phyloP scores from a whole-genome alignment of 2,113 vertebrate genomes.

The Falco punctatus region DNA sequence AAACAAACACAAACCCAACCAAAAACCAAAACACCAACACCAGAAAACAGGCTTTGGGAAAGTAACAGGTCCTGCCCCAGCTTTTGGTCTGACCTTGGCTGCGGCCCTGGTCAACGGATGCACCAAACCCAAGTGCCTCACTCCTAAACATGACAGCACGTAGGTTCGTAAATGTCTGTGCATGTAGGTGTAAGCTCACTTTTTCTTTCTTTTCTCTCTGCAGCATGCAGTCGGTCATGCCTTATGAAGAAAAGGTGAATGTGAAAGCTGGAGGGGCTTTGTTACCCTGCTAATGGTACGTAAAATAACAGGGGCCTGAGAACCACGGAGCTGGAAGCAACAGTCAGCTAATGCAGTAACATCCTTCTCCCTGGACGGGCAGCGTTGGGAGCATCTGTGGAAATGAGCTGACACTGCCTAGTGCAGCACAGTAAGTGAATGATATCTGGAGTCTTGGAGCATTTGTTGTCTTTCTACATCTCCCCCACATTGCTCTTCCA shows the following conservation, averaged over 20 bases:
- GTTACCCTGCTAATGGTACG: background rate
- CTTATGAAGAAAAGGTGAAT: background rate
- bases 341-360: background rate
- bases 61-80: background rate
- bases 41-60: background rate
- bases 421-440: background rate
- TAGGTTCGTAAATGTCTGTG: background rate
- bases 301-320: background rate
- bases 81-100: background rate
- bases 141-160: background rate
- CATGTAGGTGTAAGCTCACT: background rate
- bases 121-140: background rate
- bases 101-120: background rate
- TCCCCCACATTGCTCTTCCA: background rate
- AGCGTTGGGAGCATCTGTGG: background rate
- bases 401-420: background rate
- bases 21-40: no score
- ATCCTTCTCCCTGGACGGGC: background rate
- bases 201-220: background rate
- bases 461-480: background rate
- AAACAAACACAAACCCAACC: no score
- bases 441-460: background rate
- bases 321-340: background rate
- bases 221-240: accelerated
- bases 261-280: background rate